Evolutionary conservation across 2,797 vertebrate species (phyloP).

Genomic region (Atherinosoma microstoma): DNA sequence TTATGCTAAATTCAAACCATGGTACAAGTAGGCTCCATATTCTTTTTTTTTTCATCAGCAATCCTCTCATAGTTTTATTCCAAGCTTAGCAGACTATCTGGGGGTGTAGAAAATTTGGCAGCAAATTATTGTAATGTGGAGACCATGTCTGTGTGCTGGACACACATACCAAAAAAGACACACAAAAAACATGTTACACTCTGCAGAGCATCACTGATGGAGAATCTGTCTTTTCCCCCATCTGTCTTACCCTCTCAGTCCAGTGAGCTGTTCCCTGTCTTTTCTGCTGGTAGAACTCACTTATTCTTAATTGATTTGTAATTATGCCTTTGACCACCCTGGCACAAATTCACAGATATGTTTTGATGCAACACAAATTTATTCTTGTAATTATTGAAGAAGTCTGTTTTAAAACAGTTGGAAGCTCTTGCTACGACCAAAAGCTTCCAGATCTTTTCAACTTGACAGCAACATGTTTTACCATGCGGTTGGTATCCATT

Average conservation of each 20-base stretch:
- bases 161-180: slow-evolving; percentile 42
- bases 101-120: slow-evolving; percentile 59
- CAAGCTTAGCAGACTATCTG: slow-evolving; percentile 51
- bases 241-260: slow-evolving; percentile 65
- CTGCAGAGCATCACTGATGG: slow-evolving; percentile 63
- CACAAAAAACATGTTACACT: slow-evolving; percentile 61
- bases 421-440: slow-evolving; percentile 21
- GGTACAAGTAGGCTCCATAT: not conserved
- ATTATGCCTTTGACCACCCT: slow-evolving; percentile 56
- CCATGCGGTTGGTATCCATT: slow-evolving; percentile 12
- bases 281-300: slow-evolving; percentile 57
- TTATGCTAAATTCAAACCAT: slow-evolving; percentile 29
- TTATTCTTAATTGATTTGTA: slow-evolving; percentile 71
- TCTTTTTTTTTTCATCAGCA: slow-evolving; percentile 28
- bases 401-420: slow-evolving; percentile 37
- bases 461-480: slow-evolving; percentile 13
- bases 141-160: slow-evolving; percentile 53
- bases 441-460: slow-evolving; percentile 30
- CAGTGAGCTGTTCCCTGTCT: slow-evolving; percentile 54
- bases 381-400: slow-evolving; percentile 45
- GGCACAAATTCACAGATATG: slow-evolving; percentile 49
- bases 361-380: slow-evolving; percentile 49
- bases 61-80: slow-evolving; percentile 18
- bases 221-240: slow-evolving; percentile 68
- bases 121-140: slow-evolving; percentile 54